Percentiles rank a stretch among this genome's conserved stretches.
These are phyloP conservation scores for Menura novaehollandiae DNA, from an alignment of 2,113 vertebrate species.

Conservation along the genomic window DNA sequence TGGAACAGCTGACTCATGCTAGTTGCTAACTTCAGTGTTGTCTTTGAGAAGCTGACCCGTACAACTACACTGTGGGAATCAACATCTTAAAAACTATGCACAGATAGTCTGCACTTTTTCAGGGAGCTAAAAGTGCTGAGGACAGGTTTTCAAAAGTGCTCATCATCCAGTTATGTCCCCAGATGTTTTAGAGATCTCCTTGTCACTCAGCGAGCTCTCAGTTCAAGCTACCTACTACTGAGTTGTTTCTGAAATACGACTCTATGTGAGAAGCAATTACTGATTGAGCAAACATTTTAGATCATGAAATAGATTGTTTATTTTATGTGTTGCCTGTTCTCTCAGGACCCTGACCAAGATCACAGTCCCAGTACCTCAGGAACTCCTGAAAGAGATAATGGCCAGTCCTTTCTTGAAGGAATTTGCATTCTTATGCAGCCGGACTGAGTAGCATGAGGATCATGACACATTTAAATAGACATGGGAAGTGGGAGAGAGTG, in stretches of 20 bases:
- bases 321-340: neutral
- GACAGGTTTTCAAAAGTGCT: constrained; percentile 33
- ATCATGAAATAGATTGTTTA: neutral
- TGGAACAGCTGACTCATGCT: constrained; percentile 44
- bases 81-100: neutral
- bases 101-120: constrained; percentile 19
- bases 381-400: neutral
- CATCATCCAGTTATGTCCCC: neutral
- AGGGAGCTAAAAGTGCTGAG: neutral
- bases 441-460: neutral
- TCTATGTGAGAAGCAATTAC: neutral
- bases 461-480: neutral
- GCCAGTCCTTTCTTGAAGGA: neutral
- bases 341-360: neutral
- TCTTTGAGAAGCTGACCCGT: neutral
- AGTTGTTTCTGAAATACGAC: neutral
- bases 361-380: neutral
- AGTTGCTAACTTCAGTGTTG: neutral
- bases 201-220: neutral
- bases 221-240: neutral
- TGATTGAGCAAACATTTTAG: neutral
- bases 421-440: neutral
- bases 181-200: neutral
- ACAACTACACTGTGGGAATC: neutral
- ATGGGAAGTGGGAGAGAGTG: neutral